Evolutionary conservation across 2,888 invertebrate genomes (phyloP).

Genomic region (Teleogryllus oceanicus): DNA sequence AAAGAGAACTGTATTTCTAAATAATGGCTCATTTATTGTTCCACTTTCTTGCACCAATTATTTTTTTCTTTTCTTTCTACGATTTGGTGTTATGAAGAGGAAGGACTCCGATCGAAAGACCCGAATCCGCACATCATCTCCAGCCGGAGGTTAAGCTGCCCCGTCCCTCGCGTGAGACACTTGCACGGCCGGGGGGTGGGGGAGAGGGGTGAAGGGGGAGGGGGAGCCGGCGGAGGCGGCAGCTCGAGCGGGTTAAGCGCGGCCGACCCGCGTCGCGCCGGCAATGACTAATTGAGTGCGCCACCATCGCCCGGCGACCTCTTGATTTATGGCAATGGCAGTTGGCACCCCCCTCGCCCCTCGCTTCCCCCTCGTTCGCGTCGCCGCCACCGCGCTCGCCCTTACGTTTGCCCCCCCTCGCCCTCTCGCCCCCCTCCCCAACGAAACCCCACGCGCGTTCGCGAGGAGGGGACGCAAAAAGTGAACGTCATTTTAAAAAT

Average conservation of each 20-base stretch:
- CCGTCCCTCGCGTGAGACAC: too few relatives aligned
- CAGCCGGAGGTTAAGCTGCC: too few relatives aligned
- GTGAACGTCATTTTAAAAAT: slow-evolving; percentile 30
- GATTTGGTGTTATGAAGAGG: too few relatives aligned
- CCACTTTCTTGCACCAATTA: too few relatives aligned
- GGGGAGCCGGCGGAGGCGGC: neutral
- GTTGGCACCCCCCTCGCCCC: neutral
- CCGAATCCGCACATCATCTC: too few relatives aligned
- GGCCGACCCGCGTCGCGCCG: neutral
- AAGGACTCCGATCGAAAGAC: too few relatives aligned
- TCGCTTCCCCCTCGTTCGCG: neutral
- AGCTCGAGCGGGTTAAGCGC: neutral
- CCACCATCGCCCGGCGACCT: neutral
- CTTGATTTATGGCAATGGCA: slow-evolving; percentile 7
- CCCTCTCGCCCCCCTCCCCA: neutral
- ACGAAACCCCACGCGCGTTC: neutral
- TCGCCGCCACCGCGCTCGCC: neutral
- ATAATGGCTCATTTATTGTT: too few relatives aligned
- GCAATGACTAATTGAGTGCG: neutral
- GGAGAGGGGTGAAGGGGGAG: slow-evolving; percentile 21
- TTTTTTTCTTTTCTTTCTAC: too few relatives aligned
- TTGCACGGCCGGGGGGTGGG: neutral
- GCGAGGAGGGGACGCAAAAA: neutral
- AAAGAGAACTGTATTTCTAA: too few relatives aligned
- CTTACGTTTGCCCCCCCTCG: neutral